Percentiles rank a stretch among this genome's conserved stretches.
phyloP scores from a whole-genome alignment of 2,888 invertebrate genomes.

The Chorisops tibialis region DNA sequence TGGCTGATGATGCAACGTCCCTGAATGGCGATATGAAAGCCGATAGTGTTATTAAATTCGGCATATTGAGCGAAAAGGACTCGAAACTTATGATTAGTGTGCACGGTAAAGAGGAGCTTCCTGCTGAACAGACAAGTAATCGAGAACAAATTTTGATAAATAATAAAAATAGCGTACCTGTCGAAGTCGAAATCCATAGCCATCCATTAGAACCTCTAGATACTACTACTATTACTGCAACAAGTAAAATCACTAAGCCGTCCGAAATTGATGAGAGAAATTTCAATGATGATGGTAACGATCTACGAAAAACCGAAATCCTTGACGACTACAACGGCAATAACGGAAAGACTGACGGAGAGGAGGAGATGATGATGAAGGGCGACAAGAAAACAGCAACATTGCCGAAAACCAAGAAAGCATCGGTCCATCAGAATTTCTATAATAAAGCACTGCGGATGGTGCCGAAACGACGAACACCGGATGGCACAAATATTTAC shows the following conservation, averaged over 20 bases:
- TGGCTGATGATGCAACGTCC: constrained; percentile 56
- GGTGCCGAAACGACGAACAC: constrained; percentile 73
- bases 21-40: constrained; percentile 46
- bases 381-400: constrained; percentile 27
- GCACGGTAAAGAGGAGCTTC: constrained; percentile 69
- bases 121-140: constrained; percentile 52
- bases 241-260: constrained; percentile 4
- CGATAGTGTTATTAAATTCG: constrained; percentile 52
- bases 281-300: constrained; percentile 24
- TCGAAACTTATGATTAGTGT: constrained; percentile 55
- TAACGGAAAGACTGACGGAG: not conserved
- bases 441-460: constrained; percentile 49
- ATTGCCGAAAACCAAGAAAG: constrained; percentile 43
- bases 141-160: constrained; percentile 2
- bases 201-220: constrained; percentile 44
- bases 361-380: not conserved
- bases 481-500: constrained; percentile 80
- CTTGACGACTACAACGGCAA: constrained; percentile 38
- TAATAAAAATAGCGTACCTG: constrained; percentile 40
- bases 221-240: constrained; percentile 3
- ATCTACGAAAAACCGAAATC: constrained; percentile 28
- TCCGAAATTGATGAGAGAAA: constrained; percentile 25
- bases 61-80: constrained; percentile 53
- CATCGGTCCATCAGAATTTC: constrained; percentile 39
- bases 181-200: constrained; percentile 45